phyloP scores from a whole-genome alignment of 2,888 invertebrate genomes.

The Mythimna pallens region DNA sequence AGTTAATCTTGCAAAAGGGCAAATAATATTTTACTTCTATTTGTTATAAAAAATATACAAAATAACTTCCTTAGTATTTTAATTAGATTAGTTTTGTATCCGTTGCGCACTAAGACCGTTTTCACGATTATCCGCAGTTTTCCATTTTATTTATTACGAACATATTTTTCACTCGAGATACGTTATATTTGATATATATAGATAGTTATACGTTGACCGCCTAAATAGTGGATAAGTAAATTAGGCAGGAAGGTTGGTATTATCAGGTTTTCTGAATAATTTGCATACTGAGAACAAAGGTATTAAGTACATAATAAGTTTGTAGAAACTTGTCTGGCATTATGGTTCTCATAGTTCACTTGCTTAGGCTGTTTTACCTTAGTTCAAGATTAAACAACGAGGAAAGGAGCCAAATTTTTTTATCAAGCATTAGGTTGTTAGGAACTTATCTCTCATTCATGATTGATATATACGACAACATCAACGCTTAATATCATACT shows the following conservation, averaged over 20 bases:
- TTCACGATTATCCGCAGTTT: conserved; percentile 1
- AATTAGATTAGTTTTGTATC: not conserved
- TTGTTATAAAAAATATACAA: not conserved
- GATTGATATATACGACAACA: too few relatives aligned
- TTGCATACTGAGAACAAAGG: not conserved
- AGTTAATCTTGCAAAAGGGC: not conserved
- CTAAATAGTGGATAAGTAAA: not conserved
- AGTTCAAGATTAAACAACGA: not conserved
- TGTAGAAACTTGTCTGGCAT: not conserved
- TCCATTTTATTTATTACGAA: not conserved
- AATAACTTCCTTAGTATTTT: not conserved
- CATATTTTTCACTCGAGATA: not conserved
- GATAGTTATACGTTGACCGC: conserved; percentile 4
- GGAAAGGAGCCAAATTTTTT: too few relatives aligned
- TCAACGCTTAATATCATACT: too few relatives aligned
- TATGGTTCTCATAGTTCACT: not conserved
- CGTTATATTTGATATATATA: too few relatives aligned
- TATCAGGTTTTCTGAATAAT: not conserved
- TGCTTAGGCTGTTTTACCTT: not conserved
- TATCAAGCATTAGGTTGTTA: too few relatives aligned
- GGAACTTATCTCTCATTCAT: too few relatives aligned
- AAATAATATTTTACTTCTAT: not conserved
- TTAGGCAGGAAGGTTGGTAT: not conserved
- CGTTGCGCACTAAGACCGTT: not conserved
- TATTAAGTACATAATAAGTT: too few relatives aligned